A percentile compares a stretch with the other conserved stretches of the same genome.
Conservation (phyloP, 1,140 invertebrate genomes). For the Parapsyche elsis region DNA sequence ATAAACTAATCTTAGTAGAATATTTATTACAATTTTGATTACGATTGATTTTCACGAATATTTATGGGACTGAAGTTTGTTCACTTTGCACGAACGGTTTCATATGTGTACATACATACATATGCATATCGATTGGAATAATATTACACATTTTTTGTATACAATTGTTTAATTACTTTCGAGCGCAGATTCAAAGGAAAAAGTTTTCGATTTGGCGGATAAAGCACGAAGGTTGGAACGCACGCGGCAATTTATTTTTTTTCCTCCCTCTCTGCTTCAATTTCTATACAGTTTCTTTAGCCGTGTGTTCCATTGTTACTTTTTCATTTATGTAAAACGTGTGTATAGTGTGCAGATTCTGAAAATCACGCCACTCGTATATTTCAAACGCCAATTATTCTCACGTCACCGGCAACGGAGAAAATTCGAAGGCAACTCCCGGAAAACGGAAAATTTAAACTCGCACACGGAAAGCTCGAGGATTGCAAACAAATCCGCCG, state of each 20-base stretch:
- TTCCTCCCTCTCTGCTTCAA: background rate
- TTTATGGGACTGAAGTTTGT: no score
- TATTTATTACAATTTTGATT: no score
- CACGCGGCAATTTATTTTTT: background rate
- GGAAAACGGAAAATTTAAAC: no score
- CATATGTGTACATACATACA: no score
- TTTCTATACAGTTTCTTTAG: background rate
- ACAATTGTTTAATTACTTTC: slow-evolving; percentile 18
- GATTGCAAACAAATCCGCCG: no score
- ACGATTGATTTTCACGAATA: no score
- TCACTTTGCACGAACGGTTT: no score
- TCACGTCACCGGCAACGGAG: background rate
- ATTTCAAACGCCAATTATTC: slow-evolving; percentile 23
- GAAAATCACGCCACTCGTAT: slow-evolving; percentile 24
- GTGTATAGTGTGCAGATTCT: background rate
- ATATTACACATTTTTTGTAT: background rate
- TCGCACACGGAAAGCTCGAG: no score
- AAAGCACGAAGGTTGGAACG: background rate
- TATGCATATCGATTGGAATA: no score
- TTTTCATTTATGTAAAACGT: background rate
- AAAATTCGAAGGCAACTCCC: no score
- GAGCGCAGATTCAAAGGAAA: background rate
- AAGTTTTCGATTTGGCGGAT: background rate
- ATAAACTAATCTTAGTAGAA: no score
- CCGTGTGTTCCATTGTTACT: background rate